Conservation (phyloP, 1,140 invertebrate genomes). For the Scylla paramamosain region DNA sequence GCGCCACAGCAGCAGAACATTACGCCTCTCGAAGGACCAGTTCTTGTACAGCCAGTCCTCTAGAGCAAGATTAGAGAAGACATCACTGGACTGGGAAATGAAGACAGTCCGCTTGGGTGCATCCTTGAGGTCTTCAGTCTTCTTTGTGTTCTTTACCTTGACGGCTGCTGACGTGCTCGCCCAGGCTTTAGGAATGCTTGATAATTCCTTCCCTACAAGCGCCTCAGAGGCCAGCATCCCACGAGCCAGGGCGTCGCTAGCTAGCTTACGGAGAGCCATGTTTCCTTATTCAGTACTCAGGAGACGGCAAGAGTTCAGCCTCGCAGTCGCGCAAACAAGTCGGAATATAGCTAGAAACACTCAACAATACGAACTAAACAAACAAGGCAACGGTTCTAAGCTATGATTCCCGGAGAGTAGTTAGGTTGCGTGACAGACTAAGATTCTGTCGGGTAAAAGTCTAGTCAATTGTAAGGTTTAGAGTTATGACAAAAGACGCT, state of each 20-base stretch:
- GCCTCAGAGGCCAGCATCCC: neutral
- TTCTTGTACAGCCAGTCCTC: slow-evolving; percentile 94
- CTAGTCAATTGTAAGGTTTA: neutral
- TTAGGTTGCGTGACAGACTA: neutral
- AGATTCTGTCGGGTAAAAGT: neutral
- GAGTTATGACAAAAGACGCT: neutral
- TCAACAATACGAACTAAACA: neutral
- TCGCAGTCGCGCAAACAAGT: too few relatives aligned
- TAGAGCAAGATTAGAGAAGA: slow-evolving; percentile 94
- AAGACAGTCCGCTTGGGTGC: slow-evolving; percentile 88
- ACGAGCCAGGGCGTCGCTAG: neutral
- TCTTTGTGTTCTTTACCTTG: neutral
- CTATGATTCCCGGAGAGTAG: neutral
- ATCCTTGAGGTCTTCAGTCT: slow-evolving; percentile 27
- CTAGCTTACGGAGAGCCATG: slow-evolving; percentile 37
- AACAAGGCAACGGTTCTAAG: neutral
- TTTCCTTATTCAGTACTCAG: neutral
- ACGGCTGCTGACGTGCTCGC: neutral
- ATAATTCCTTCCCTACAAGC: neutral
- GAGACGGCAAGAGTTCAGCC: too few relatives aligned
- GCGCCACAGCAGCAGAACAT: slow-evolving; percentile 93
- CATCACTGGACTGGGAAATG: slow-evolving; percentile 93
- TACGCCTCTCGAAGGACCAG: slow-evolving; percentile 83
- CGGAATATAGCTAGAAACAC: too few relatives aligned
- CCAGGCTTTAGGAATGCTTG: slow-evolving; percentile 28